Percentiles rank a stretch among this genome's conserved stretches.
These are phyloP conservation scores for Macropus fuliginosus DNA, from an alignment of 2,797 vertebrate species.

Conservation along the genomic window DNA sequence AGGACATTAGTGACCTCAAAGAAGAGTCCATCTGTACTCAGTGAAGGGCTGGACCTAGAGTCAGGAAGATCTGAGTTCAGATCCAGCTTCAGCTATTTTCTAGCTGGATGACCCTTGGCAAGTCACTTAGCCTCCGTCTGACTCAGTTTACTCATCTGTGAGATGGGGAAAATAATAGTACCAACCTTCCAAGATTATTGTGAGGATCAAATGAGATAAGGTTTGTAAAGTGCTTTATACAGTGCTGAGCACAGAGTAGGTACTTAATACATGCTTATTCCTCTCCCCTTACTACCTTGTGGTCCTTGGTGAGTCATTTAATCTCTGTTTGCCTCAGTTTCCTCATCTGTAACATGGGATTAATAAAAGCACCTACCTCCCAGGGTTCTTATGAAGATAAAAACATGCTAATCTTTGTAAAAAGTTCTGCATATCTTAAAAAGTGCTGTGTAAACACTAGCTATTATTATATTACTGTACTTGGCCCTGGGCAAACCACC, in stretches of 20 bases:
- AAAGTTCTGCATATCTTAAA: not conserved
- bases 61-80: not conserved
- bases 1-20: not conserved
- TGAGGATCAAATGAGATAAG: not conserved
- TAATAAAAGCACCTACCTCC: not conserved
- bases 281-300: not conserved
- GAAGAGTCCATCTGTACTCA: not conserved
- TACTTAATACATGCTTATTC: not conserved
- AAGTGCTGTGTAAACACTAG: not conserved
- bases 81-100: not conserved
- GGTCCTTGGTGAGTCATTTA: not conserved
- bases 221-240: no score
- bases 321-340: not conserved
- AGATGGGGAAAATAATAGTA: not conserved
- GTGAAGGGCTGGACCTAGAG: not conserved
- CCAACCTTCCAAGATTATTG: not conserved
- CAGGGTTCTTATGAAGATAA: not conserved
- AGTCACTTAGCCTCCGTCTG: not conserved
- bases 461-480: not conserved
- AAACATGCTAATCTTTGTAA: not conserved
- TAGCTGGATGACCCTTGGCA: not conserved
- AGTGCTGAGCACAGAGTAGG: no score
- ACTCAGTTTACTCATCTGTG: not conserved
- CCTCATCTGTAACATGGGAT: not conserved
- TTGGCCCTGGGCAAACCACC: not conserved